Evolutionary conservation across 1,140 invertebrate genomes (phyloP).

Genomic region (Cecropterus lyciades): DNA sequence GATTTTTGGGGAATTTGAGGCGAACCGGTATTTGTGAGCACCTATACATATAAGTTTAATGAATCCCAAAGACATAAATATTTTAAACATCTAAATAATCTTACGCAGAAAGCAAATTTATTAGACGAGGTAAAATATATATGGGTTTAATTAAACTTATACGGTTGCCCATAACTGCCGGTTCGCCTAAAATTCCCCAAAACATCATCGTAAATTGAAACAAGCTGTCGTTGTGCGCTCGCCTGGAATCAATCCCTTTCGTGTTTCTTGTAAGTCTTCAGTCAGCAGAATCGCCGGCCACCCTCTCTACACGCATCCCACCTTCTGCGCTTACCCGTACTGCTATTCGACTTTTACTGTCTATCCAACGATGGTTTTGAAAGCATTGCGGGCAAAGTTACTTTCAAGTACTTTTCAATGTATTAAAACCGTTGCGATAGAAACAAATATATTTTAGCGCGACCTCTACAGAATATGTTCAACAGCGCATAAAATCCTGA

Average conservation of each 20-base stretch:
- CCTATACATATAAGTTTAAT: no score
- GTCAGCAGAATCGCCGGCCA: conserved; percentile 10
- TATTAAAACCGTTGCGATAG: neutral
- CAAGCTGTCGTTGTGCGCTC: neutral
- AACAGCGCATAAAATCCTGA: neutral
- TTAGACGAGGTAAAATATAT: neutral
- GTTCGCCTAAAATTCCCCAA: conserved; percentile 8
- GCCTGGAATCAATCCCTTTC: conserved; percentile 10
- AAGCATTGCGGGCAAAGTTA: neutral
- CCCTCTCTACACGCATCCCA: neutral
- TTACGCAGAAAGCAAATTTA: neutral
- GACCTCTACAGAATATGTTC: neutral
- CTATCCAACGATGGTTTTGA: neutral
- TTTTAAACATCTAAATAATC: no score
- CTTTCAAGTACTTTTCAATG: neutral
- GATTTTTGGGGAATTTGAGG: no score
- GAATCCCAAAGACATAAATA: no score
- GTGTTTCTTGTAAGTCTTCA: conserved; percentile 13
- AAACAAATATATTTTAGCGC: neutral
- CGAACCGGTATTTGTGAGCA: no score
- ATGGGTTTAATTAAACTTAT: conserved; percentile 11
- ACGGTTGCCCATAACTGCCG: neutral
- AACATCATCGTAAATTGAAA: conserved; percentile 6
- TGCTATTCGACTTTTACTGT: neutral
- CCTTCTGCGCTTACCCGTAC: neutral